Percentiles rank a stretch among this genome's conserved stretches.
These are phyloP conservation scores for Coelopa pilipes DNA, from an alignment of 2,888 invertebrate species.

Conservation along the genomic window DNA sequence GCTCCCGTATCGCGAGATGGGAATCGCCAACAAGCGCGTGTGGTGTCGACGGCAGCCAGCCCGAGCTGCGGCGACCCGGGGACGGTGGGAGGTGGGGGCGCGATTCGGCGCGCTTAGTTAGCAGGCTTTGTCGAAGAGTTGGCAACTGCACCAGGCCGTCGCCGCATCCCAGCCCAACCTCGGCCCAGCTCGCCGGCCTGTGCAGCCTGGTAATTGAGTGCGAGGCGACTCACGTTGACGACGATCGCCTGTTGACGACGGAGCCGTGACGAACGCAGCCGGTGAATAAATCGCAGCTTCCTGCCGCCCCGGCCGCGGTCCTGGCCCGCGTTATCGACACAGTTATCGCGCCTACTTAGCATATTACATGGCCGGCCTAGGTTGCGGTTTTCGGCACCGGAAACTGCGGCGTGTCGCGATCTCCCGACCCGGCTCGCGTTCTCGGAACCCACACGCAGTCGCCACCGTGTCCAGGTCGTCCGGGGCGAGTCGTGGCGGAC, in stretches of 20 bases:
- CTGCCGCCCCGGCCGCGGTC: background rate
- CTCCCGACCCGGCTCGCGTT: no score
- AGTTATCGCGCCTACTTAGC: constrained; percentile 28
- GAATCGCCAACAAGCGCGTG: constrained; percentile 23
- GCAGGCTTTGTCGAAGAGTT: constrained; percentile 17
- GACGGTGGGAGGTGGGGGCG: no score
- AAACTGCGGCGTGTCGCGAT: background rate
- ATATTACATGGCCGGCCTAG: constrained; percentile 20
- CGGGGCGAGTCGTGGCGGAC: no score
- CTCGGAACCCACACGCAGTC: no score
- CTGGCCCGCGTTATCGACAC: constrained; percentile 14
- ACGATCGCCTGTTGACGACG: constrained; percentile 15
- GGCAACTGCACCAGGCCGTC: constrained; percentile 10
- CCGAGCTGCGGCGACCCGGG: background rate
- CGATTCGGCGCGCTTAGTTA: constrained; percentile 33
- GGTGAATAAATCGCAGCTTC: background rate
- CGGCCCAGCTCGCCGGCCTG: background rate
- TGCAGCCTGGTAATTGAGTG: constrained; percentile 32
- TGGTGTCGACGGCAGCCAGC: constrained; percentile 30
- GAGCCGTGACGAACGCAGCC: background rate
- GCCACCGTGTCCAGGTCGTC: no score
- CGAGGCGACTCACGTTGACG: constrained; percentile 24
- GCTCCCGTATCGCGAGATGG: constrained; percentile 29
- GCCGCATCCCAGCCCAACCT: constrained; percentile 17
- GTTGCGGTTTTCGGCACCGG: constrained; percentile 15